Base-by-base conservation (phyloP, 2,888 invertebrate genomes). In the Leptinotarsa peninsularis region DNA sequence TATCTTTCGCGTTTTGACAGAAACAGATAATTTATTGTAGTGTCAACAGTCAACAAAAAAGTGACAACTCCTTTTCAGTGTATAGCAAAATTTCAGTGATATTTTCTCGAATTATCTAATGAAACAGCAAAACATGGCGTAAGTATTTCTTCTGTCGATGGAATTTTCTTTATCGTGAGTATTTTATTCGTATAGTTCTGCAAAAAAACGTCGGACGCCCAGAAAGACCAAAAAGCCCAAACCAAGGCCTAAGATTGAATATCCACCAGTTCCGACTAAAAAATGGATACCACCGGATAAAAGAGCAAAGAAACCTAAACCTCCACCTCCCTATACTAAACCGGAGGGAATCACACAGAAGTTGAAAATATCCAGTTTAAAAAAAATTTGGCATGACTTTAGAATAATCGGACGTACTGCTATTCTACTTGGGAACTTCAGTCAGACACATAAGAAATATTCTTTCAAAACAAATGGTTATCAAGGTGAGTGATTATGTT, bases 241-340 rank as follows among this genome's bases (percentile, higher is more conserved):
- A 60, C 79, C 81, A 0, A 81, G 79, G 70, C 81, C 82, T 7
- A 78, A 77, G 33, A 87, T 88, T 27, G 82, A 83, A 4, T 87
- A 87, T 75, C 88, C 88, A 0, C 87, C 87, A 4, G 83, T 88
- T 4, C 81, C 86, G 0, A 85, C 84, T 0, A 84, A 81, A 78
- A 88, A 84, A 86, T 88, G 88, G 88, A 83, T 87, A 58, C 87
- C 87, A 0, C 88, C 88, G 4, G 84, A 86, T 50, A 69, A 83
- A 75, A 80, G 87, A 60, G 78, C 66, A 2, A 76, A 54, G 56
- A 79, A 78, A 63, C 79, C 78, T 2, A 80, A 82, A 52, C 82
- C 83, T 4, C 80, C 76, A 66, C 85, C 85, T 54, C 80, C 74
- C 70, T 82, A 82, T 60, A 54, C 75, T 0, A 87, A 87, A 79